Percentiles rank a stretch among this genome's conserved stretches.
These are phyloP conservation scores for Tetragonisca angustula DNA, from an alignment of 2,888 invertebrate species.

Conservation along the genomic window DNA sequence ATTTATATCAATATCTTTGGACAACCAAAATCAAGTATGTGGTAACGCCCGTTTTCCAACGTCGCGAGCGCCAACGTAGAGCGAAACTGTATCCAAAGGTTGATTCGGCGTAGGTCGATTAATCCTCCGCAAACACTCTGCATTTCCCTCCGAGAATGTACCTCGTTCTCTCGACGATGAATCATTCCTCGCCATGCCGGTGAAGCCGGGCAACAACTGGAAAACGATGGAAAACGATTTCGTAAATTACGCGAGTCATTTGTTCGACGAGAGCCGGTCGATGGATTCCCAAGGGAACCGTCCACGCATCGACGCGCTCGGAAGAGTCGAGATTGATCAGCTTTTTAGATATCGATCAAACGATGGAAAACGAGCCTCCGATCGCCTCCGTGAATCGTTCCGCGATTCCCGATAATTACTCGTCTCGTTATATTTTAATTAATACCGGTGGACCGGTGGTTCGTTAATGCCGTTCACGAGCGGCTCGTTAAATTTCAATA, in stretches of 20 bases:
- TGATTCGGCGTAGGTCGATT: background rate
- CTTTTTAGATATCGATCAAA: slow-evolving; percentile 41
- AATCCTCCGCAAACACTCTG: slow-evolving; percentile 1
- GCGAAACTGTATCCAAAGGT: background rate
- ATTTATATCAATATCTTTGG: too few relatives aligned
- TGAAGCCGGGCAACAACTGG: background rate
- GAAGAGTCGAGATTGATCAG: slow-evolving; percentile 32
- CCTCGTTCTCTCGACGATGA: slow-evolving; percentile 11
- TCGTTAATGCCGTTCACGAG: slow-evolving; percentile 80
- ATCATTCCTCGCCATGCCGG: background rate
- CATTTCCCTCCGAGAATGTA: slow-evolving; percentile 1
- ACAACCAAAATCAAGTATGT: too few relatives aligned
- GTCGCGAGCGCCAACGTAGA: too few relatives aligned
- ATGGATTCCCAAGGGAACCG: background rate
- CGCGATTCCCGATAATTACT: slow-evolving; percentile 80
- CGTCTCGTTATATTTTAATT: slow-evolving; percentile 83
- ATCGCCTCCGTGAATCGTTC: slow-evolving; percentile 57
- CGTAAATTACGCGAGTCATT: slow-evolving; percentile 21
- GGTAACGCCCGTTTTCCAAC: too few relatives aligned
- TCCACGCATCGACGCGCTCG: slow-evolving; percentile 1
- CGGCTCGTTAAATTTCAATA: slow-evolving; percentile 80
- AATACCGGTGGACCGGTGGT: slow-evolving; percentile 74
- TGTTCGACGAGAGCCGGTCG: background rate
- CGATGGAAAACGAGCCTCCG: background rate
- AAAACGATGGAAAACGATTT: slow-evolving; percentile 6